phyloP scores from a whole-genome alignment of 2,888 invertebrate species.

The Drosophila lacicola region DNA sequence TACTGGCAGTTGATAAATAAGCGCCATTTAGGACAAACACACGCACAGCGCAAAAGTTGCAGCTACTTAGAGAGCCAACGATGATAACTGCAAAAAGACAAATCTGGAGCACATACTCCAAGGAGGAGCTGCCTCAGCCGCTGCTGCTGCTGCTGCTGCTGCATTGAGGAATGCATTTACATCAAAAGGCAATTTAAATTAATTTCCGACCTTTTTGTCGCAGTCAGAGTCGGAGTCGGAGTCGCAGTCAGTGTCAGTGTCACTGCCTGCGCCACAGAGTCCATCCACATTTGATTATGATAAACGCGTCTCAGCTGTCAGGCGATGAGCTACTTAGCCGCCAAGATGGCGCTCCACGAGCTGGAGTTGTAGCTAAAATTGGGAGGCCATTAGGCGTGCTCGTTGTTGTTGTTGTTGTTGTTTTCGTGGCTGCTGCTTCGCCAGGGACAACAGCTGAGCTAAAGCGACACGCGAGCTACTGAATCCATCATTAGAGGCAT shows the following conservation, averaged over 20 bases:
- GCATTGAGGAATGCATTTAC: conserved; percentile 84
- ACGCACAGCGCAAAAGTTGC: conserved; percentile 56
- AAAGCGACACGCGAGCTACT: conserved; percentile 66
- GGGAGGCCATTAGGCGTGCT: conserved; percentile 66
- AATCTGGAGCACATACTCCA: conserved; percentile 70
- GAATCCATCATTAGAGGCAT: conserved; percentile 44
- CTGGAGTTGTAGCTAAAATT: conserved; percentile 14
- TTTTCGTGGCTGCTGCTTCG: conserved; percentile 7
- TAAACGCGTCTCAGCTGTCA: conserved; percentile 83
- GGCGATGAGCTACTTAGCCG: conserved; percentile 69
- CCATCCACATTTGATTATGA: conserved; percentile 82
- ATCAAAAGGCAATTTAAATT: conserved; percentile 85
- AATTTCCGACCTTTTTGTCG: conserved; percentile 83
- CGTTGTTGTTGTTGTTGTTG: conserved; percentile 27
- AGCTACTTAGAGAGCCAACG: conserved; percentile 69
- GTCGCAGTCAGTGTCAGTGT: conserved; percentile 53
- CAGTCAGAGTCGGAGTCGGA: conserved; percentile 10
- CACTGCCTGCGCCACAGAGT: conserved; percentile 21
- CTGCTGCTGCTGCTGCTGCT: conserved; percentile 42
- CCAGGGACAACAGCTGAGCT: conserved; percentile 79
- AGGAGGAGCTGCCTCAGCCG: conserved; percentile 24
- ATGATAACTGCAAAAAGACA: conserved; percentile 58
- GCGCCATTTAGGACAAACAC: conserved; percentile 73
- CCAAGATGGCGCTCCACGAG: conserved; percentile 62
- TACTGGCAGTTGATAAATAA: conserved; percentile 73